Conservation (phyloP, 1,140 invertebrate species). For the Lepidostoma basale region DNA sequence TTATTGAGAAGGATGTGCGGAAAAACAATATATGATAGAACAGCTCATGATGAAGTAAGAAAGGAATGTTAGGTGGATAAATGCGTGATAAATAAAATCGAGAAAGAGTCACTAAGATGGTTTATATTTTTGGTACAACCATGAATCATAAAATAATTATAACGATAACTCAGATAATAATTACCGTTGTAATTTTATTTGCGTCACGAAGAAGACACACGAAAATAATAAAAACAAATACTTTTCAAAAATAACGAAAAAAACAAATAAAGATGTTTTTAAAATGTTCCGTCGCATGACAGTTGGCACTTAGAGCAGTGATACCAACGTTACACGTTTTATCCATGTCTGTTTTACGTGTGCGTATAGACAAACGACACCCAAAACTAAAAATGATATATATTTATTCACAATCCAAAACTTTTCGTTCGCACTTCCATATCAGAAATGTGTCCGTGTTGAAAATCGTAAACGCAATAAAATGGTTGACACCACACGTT, state of each 20-base stretch:
- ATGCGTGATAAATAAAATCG: too few relatives aligned
- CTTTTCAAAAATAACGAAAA: background rate
- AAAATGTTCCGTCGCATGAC: slow-evolving; percentile 8
- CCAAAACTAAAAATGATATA: slow-evolving; percentile 3
- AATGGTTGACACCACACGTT: slow-evolving; percentile 3
- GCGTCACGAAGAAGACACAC: too few relatives aligned
- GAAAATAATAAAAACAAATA: too few relatives aligned
- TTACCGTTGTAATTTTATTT: too few relatives aligned
- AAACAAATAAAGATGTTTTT: slow-evolving; percentile 16
- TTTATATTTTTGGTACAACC: too few relatives aligned
- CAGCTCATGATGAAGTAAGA: too few relatives aligned
- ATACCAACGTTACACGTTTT: background rate
- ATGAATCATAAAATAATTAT: too few relatives aligned
- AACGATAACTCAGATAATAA: too few relatives aligned
- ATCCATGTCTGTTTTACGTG: background rate
- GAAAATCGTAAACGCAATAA: slow-evolving; percentile 5
- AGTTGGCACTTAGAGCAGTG: slow-evolving; percentile 1
- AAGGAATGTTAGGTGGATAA: too few relatives aligned
- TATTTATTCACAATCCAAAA: slow-evolving; percentile 2
- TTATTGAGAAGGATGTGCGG: too few relatives aligned
- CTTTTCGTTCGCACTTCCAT: slow-evolving; percentile 3
- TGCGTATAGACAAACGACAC: background rate
- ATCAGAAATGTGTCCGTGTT: slow-evolving; percentile 6
- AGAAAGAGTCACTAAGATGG: too few relatives aligned
- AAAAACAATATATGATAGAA: too few relatives aligned